Evolutionary conservation across 1,140 invertebrate genomes (phyloP).

Genomic region (Stenopsyche tienmushanensis): DNA sequence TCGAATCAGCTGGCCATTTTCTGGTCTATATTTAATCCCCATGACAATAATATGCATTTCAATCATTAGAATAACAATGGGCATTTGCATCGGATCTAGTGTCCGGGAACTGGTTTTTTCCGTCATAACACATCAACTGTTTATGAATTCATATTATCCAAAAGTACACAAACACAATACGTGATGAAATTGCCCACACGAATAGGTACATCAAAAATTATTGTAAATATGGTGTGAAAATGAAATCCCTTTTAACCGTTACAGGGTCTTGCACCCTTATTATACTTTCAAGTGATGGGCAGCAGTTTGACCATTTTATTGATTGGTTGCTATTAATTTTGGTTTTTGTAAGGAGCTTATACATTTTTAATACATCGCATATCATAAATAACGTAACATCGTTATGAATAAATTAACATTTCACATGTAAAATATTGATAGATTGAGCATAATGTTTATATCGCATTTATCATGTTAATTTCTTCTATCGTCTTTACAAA

Average conservation of each 20-base stretch:
- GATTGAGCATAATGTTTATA: too few species aligned
- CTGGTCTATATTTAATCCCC: constrained; percentile 21
- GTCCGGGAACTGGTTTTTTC: constrained; percentile 29
- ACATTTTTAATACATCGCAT: too few species aligned
- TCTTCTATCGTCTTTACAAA: too few species aligned
- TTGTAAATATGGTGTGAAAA: constrained; percentile 41
- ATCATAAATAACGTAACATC: too few species aligned
- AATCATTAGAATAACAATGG: constrained; percentile 37
- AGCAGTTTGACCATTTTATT: constrained; percentile 2
- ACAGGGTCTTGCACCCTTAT: background rate
- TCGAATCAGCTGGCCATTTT: too few species aligned
- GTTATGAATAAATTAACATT: too few species aligned
- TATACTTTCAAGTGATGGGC: background rate
- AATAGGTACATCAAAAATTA: constrained; percentile 24
- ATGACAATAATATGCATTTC: constrained; percentile 41
- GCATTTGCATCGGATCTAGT: constrained; percentile 9
- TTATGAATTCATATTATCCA: constrained; percentile 39
- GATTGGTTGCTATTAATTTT: constrained; percentile 3
- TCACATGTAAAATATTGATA: too few species aligned
- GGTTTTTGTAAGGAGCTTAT: constrained; percentile 13
- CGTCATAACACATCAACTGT: constrained; percentile 42
- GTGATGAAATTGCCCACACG: constrained; percentile 34
- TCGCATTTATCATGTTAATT: too few species aligned
- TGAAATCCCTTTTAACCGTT: constrained; percentile 40
- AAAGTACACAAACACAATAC: constrained; percentile 29